phyloP scores from a whole-genome alignment of 2,888 invertebrate species.

The Girardia tigrina region DNA sequence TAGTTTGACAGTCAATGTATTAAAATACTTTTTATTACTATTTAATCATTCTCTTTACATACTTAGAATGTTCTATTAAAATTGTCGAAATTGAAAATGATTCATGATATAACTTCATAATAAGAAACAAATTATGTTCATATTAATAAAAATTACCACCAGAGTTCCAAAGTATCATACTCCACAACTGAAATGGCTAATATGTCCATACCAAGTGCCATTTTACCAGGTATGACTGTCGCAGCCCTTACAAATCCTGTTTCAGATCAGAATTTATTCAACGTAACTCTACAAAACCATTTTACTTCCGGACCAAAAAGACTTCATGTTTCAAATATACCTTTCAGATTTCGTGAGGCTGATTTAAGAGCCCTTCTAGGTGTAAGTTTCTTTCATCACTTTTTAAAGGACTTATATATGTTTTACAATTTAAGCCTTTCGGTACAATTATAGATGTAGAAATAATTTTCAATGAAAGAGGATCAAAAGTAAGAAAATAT shows the following conservation, averaged over 20 bases:
- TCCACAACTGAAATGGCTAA: not conserved
- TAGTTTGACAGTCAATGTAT: too few relatives aligned
- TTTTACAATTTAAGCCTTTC: conserved; percentile 67
- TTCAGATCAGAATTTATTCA: not conserved
- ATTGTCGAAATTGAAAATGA: not conserved
- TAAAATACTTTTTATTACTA: too few relatives aligned
- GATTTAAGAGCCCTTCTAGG: conserved; percentile 95
- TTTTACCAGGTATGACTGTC: not conserved
- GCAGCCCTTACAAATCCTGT: not conserved
- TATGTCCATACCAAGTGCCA: not conserved
- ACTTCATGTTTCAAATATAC: conserved; percentile 97
- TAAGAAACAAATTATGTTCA: too few relatives aligned
- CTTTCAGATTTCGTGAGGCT: conserved; percentile 95
- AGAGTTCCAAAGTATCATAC: not conserved
- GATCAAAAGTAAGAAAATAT: conserved; percentile 84
- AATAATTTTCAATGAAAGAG: conserved; percentile 98
- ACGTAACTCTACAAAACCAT: conserved; percentile 21
- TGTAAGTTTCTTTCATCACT: conserved; percentile 57
- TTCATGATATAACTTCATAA: too few relatives aligned
- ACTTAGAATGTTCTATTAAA: not conserved
- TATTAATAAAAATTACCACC: not conserved
- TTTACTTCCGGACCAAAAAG: conserved; percentile 61
- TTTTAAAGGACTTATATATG: not conserved
- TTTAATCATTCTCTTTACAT: not conserved
- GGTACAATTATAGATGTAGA: conserved; percentile 96